Evolutionary conservation across 2,888 invertebrate species (phyloP).

Genomic region (Cyaniris semiargus): DNA sequence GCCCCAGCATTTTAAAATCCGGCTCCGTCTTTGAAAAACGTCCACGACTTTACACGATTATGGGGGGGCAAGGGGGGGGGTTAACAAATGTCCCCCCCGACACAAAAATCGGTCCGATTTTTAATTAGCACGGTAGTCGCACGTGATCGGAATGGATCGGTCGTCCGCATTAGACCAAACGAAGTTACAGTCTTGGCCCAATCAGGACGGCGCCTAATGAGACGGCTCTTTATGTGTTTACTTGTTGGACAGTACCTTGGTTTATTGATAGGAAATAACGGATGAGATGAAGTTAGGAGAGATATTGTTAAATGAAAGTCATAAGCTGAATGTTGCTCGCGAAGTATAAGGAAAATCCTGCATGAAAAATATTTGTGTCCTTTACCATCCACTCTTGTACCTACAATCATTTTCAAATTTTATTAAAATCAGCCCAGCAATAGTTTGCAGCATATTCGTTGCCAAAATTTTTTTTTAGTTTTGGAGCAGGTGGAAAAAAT

Average conservation of each 20-base stretch:
- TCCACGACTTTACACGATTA: constrained; percentile 51
- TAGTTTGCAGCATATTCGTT: too few species aligned
- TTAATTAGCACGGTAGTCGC: constrained; percentile 70
- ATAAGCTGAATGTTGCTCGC: not conserved
- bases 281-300: not conserved
- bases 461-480: too few species aligned
- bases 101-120: constrained; percentile 78
- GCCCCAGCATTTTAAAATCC: constrained; percentile 49
- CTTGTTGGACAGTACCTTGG: constrained; percentile 32
- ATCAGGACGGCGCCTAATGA: constrained; percentile 69
- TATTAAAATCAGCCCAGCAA: too few species aligned
- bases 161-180: constrained; percentile 64
- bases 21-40: constrained; percentile 48
- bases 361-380: too few species aligned
- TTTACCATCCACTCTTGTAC: too few species aligned
- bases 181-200: constrained; percentile 70
- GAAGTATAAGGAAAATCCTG: not conserved
- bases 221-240: constrained; percentile 46
- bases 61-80: constrained; percentile 42
- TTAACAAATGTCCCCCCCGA: constrained; percentile 63
- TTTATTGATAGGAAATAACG: not conserved
- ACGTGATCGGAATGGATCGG: constrained; percentile 69
- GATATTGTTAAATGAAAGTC: not conserved
- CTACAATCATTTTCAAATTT: too few species aligned
- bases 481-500: too few species aligned